Base-by-base conservation (phyloP, 2,888 invertebrate genomes). In the Mesorhabditis spiculigera region DNA sequence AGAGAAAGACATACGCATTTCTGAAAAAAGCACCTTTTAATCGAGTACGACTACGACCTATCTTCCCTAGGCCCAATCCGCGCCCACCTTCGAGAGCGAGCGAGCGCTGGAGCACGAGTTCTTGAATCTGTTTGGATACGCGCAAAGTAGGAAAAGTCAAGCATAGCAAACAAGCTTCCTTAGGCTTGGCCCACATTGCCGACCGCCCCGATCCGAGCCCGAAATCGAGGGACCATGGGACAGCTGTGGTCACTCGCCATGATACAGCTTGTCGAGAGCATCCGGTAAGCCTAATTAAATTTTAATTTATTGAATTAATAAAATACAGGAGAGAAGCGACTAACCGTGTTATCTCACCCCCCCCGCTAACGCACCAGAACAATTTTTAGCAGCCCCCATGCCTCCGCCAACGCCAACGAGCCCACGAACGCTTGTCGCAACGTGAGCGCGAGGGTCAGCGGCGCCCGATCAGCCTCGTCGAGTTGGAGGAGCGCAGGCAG, bases 101-200 rank as follows among this genome's bases (percentile, higher is more conserved):
- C 8, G 58, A 1, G 58, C 58, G 58, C 58, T 83, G 63, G 84
- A 84, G 71, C 74, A 78, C 42, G 84, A 84, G 66, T 84, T 84
- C 70, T 71, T 84, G 42, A 73, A 78, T 28, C 66, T 84, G 50
- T 84, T 84, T 69, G 78, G 80, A 43, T 78, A 76, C 62, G 78
- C 81, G 4, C 73, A 77, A 78, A 68, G 80, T 78, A 58, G 8
- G 67, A 50, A 50, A 50, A 50, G 58, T 50, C 58, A n/a, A 50
- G n/a, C n/a, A 3, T 2, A 50, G 58, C 58, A 50, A 3, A 2
- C 3, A 10, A 1, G 1, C 3, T 50, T 50, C n/a, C 3, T 3
- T n/a, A 50, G 58, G 58, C 58, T n/a, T 50, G n/a, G 58, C 58
- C n/a, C 58, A 50, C 10, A 13, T n/a, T 50, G 8, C 10, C n/a